Conservation (phyloP, 1,140 invertebrate genomes). For the Coptotermes formosanus region DNA sequence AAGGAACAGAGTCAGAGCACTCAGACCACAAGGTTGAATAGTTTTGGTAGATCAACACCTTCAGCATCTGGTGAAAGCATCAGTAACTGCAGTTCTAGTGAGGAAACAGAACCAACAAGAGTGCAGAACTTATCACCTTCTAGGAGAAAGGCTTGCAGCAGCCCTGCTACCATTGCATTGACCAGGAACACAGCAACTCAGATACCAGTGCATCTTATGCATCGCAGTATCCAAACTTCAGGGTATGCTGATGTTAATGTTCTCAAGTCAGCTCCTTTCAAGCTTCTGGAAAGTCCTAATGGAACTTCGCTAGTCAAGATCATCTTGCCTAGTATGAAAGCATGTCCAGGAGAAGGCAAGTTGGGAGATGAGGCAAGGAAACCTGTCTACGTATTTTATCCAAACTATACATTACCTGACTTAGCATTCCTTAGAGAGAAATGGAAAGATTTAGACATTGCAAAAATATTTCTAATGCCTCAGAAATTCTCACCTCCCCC, state of each 20-base stretch:
- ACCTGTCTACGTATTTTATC: slow-evolving; percentile 86
- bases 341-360: not conserved
- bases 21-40: slow-evolving; percentile 5
- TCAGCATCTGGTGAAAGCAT: slow-evolving; percentile 52
- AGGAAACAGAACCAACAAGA: slow-evolving; percentile 51
- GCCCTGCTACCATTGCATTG: slow-evolving; percentile 45
- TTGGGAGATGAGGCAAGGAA: slow-evolving; percentile 25
- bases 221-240: slow-evolving; percentile 72
- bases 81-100: slow-evolving; percentile 53
- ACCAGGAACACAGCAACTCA: slow-evolving; percentile 53
- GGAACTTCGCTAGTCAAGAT: slow-evolving; percentile 28
- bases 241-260: slow-evolving; percentile 34
- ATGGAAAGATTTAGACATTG: slow-evolving; percentile 53
- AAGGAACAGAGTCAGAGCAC: not conserved
- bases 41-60: slow-evolving; percentile 32
- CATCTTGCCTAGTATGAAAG: not conserved
- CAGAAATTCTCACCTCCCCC: slow-evolving; percentile 42
- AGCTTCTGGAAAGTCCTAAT: slow-evolving; percentile 25
- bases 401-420: slow-evolving; percentile 87
- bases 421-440: slow-evolving; percentile 75
- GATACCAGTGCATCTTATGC: slow-evolving; percentile 59
- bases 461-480: slow-evolving; percentile 60
- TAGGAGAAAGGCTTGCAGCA: not conserved
- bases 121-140: not conserved
- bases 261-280: slow-evolving; percentile 27